Conservation (phyloP, 2,797 vertebrate genomes). For the Ctenosaura bakeri region DNA sequence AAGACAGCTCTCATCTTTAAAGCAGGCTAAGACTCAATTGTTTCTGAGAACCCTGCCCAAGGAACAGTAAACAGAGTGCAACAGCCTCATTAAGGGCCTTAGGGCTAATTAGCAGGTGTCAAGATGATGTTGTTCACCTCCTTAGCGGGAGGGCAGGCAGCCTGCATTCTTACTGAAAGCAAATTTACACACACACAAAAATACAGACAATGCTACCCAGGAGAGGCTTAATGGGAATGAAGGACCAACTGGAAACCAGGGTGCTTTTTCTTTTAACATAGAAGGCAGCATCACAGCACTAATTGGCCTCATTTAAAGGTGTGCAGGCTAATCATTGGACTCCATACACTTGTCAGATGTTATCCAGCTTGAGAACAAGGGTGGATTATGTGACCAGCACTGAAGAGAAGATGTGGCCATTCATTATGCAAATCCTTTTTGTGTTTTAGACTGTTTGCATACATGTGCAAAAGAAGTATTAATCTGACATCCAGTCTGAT, state of each 20-base stretch:
- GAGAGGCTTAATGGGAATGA: not conserved
- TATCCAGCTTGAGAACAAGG: not conserved
- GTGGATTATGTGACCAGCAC: not conserved
- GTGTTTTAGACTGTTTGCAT: slow-evolving; percentile 4
- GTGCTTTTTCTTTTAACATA: not conserved
- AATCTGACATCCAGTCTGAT: slow-evolving; percentile 31
- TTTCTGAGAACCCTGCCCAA: not conserved
- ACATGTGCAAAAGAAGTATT: not conserved
- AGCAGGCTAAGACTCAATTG: slow-evolving; percentile 9
- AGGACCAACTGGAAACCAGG: slow-evolving; percentile 21
- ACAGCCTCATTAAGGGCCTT: not conserved
- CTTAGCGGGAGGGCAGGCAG: slow-evolving; percentile 21
- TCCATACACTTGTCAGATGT: slow-evolving; percentile 16
- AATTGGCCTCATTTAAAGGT: slow-evolving; percentile 7
- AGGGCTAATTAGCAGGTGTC: slow-evolving; percentile 9
- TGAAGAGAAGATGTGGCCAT: slow-evolving; percentile 17
- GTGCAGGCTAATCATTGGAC: not conserved
- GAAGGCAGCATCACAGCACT: slow-evolving; percentile 24
- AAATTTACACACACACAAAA: not conserved
- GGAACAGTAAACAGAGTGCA: not conserved
- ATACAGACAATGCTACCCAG: not conserved
- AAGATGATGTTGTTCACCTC: not conserved
- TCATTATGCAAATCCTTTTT: slow-evolving; percentile 26
- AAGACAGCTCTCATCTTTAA: slow-evolving; percentile 1
- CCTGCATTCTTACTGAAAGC: slow-evolving; percentile 24